phyloP scores from a whole-genome alignment of 2,888 invertebrate genomes.

The Thymelicus lineola region DNA sequence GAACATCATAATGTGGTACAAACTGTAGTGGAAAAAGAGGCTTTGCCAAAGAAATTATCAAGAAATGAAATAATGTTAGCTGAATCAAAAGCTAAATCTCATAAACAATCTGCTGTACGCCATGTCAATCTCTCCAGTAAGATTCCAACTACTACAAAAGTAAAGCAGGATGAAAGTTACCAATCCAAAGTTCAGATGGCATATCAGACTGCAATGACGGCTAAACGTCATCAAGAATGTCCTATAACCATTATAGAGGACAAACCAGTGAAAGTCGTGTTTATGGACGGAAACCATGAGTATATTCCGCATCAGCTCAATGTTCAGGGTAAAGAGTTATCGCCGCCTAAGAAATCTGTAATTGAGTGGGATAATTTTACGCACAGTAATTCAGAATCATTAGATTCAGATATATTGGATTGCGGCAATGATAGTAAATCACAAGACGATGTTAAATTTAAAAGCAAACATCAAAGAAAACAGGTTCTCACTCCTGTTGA shows the following conservation, averaged over 20 bases:
- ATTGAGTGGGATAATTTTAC: slow-evolving; percentile 52
- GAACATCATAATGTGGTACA: slow-evolving; percentile 67
- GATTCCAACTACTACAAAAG: slow-evolving; percentile 51
- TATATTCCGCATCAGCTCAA: slow-evolving; percentile 63
- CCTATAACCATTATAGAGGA: slow-evolving; percentile 77
- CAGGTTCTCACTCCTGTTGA: slow-evolving; percentile 80
- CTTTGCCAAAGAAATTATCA: slow-evolving; percentile 56
- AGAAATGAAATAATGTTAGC: slow-evolving; percentile 57
- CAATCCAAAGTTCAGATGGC: slow-evolving; percentile 75
- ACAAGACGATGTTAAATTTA: slow-evolving; percentile 64
- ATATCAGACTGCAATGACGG: slow-evolving; percentile 72
- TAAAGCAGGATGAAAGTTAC: slow-evolving; percentile 57
- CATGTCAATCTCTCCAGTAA: slow-evolving; percentile 53
- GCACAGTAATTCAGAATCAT: slow-evolving; percentile 60
- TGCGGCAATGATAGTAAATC: slow-evolving; percentile 57
- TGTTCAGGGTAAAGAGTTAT: slow-evolving; percentile 70
- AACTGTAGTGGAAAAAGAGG: slow-evolving; percentile 65
- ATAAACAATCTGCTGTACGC: slow-evolving; percentile 54
- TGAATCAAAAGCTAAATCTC: slow-evolving; percentile 61
- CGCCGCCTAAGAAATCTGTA: slow-evolving; percentile 59
- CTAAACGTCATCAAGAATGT: slow-evolving; percentile 67
- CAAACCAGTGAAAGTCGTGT: slow-evolving; percentile 78
- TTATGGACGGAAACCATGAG: slow-evolving; percentile 64
- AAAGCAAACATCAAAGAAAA: slow-evolving; percentile 79
- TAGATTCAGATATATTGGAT: slow-evolving; percentile 66